Evolutionary conservation across 92 coral and sea anemone genomes (phyloP).

Genomic region (Muricea muricata): DNA sequence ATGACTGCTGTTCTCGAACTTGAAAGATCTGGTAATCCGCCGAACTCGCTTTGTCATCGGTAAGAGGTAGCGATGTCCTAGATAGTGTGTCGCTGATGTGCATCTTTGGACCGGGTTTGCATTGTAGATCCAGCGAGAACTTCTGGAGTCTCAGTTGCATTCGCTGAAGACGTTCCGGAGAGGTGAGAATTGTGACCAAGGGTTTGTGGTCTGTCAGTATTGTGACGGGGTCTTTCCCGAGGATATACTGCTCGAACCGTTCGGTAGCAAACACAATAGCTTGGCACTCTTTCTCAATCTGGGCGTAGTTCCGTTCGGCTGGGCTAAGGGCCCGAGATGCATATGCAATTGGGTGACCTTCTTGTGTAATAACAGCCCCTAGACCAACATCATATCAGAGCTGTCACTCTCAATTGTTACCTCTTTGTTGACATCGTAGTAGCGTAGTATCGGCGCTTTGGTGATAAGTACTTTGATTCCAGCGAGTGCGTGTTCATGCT

Average conservation of each 20-base stretch:
- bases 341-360: not conserved
- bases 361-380: not conserved
- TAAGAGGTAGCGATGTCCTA: too few species aligned
- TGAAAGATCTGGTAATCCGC: slow-evolving; percentile 22
- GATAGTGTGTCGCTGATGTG: slow-evolving; percentile 64
- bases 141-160: slow-evolving; percentile 61
- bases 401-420: not conserved
- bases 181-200: slow-evolving; percentile 56
- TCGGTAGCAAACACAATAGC: slow-evolving; percentile 59
- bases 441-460: not conserved
- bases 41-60: slow-evolving; percentile 60
- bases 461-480: slow-evolving; percentile 18
- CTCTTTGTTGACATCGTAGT: not conserved
- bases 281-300: slow-evolving; percentile 64
- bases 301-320: slow-evolving; percentile 55
- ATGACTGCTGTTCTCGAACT: slow-evolving; percentile 59
- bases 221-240: slow-evolving; percentile 53
- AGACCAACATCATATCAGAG: not conserved
- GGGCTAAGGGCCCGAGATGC: slow-evolving; percentile 14
- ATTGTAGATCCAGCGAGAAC: slow-evolving; percentile 51
- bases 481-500: slow-evolving; percentile 46
- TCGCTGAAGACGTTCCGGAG: slow-evolving; percentile 35
- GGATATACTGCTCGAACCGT: slow-evolving; percentile 67
- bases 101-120: too few species aligned
- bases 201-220: slow-evolving; percentile 70